These are phyloP conservation scores for Procapra przewalskii DNA, from an alignment of 2,113 vertebrate species.

Conservation along the genomic window DNA sequence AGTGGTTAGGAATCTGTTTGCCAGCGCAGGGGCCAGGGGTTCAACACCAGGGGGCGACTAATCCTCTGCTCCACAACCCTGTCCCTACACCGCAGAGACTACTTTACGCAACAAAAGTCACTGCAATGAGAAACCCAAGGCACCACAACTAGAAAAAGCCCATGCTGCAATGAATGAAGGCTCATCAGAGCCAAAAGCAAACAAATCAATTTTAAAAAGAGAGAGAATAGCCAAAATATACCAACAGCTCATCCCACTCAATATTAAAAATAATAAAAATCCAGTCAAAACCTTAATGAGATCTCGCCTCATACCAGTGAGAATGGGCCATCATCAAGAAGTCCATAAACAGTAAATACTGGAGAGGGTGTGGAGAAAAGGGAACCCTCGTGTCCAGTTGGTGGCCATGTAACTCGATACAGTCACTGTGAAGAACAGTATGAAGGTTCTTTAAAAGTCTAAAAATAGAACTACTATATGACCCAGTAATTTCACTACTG, in stretches of 20 bases:
- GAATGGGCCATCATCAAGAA: background rate
- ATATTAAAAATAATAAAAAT: background rate
- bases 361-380: background rate
- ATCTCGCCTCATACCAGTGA: background rate
- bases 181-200: background rate
- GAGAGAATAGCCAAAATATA: background rate
- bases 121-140: background rate
- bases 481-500: background rate
- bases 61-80: background rate
- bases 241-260: background rate
- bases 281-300: background rate
- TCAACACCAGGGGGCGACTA: background rate
- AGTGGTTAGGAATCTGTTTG: background rate
- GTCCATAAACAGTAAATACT: background rate
- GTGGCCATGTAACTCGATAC: background rate
- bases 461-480: background rate
- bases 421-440: background rate
- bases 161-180: background rate
- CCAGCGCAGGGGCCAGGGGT: background rate
- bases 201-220: background rate
- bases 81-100: background rate
- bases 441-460: background rate
- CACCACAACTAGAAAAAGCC: background rate
- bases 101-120: background rate
- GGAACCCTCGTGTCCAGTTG: background rate